Percentiles rank a stretch among this genome's conserved stretches.
Evolutionary conservation across 1,140 invertebrate species (phyloP).

Genomic region (Drosophila punjabiensis): DNA sequence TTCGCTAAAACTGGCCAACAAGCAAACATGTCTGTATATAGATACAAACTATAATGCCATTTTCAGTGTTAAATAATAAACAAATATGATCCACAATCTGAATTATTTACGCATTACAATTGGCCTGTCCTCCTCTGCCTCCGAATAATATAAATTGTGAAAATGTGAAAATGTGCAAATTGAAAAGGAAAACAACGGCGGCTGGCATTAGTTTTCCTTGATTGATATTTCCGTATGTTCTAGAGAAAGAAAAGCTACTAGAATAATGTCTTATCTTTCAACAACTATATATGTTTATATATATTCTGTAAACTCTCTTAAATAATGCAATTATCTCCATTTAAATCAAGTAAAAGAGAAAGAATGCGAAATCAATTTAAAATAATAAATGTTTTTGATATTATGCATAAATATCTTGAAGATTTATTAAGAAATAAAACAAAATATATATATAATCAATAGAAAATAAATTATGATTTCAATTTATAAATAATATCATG

Average conservation of each 20-base stretch:
- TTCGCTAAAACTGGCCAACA: conserved; percentile 61
- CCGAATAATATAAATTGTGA: conserved; percentile 5
- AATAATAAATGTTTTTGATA: no score
- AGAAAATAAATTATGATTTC: neutral
- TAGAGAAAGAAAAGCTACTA: neutral
- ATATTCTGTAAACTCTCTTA: neutral
- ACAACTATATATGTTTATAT: neutral
- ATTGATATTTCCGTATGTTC: conserved; percentile 36
- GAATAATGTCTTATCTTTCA: neutral
- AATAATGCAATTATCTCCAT: no score
- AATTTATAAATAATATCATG: no score
- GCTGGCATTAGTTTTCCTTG: conserved; percentile 4
- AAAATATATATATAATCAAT: no score
- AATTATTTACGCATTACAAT: conserved; percentile 56
- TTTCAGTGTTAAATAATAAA: conserved; percentile 15
- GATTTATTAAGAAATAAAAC: no score
- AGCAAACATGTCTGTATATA: conserved; percentile 5
- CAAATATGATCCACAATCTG: conserved; percentile 8
- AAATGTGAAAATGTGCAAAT: conserved; percentile 31
- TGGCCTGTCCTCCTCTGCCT: neutral
- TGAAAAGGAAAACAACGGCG: conserved; percentile 25
- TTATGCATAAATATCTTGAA: no score
- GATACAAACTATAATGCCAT: neutral
- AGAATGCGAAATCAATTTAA: neutral
- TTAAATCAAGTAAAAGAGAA: neutral